These are phyloP conservation scores for Anguilla japonica DNA, from an alignment of 2,113 vertebrate genomes.

Conservation along the genomic window DNA sequence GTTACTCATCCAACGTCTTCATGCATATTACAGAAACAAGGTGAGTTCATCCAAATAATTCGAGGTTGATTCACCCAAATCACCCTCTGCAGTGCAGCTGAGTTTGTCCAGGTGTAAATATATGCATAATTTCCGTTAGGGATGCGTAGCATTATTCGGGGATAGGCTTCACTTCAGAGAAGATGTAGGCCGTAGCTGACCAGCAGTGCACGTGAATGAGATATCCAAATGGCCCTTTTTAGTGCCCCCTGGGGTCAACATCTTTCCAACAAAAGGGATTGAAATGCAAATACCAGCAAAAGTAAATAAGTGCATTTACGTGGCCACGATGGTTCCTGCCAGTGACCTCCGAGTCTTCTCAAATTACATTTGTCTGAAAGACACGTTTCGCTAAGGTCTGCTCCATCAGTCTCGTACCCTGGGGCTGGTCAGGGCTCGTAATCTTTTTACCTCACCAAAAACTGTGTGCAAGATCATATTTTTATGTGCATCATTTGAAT, in stretches of 20 bases:
- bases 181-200: not conserved
- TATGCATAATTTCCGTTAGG: not conserved
- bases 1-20: not conserved
- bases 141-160: constrained; percentile 2
- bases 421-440: not conserved
- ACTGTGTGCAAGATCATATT: not conserved
- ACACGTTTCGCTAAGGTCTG: not conserved
- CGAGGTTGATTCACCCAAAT: not conserved
- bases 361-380: not conserved
- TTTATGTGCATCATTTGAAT: not conserved
- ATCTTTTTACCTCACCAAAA: not conserved
- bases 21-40: not conserved
- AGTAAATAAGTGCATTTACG: not conserved
- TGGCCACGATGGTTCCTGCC: not conserved
- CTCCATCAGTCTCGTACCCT: not conserved
- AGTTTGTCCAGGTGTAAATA: too few relatives aligned
- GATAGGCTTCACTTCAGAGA: not conserved
- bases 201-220: constrained; percentile 35
- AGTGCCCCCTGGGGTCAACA: constrained; percentile 10
- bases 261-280: not conserved
- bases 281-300: not conserved
- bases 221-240: constrained; percentile 37
- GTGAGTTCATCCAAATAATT: not conserved
- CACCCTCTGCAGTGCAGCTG: too few relatives aligned
- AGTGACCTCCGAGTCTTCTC: not conserved